Evolutionary conservation across 2,888 invertebrate species (phyloP), one percentile per base, ranked within the genome.

Genomic region (Eupithecia subumbrata): DNA sequence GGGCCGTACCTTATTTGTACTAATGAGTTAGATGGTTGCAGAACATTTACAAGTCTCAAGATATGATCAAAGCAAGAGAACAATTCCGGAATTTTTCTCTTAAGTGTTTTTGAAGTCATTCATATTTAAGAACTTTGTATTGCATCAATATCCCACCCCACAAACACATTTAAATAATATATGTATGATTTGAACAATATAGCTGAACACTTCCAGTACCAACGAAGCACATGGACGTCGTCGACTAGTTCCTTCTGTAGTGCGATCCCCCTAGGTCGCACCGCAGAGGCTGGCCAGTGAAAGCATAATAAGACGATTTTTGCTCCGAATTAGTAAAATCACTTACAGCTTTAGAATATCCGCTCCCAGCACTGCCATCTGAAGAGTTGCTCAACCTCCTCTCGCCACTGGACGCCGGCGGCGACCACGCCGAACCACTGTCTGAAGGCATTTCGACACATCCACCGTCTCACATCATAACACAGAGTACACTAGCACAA

Each of bases 331-430:
- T 22, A 25, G 12, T 56, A 56, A 56, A 56, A 56, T 60, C 25
- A 94, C 95, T 94, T 87, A 95, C 95, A 85, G 95, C 89, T 89
- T 94, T 94, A 81, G 95, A 94, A 82, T 95, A 94, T 72, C 95
- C 94, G 87, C 95, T 95, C 85, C 95, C 91, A 76, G 92, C 94
- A 86, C 93, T 93, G 83, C 95, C 94, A 91, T 95, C 95, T 77
- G 93, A 93, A 73, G 95, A 95, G 91, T 95, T 95, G 88, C 95
- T 95, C 83, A 95, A 88, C 80, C 95, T 91, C 88, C 94, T 89
- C 88, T 95, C 95, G 87, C 90, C 89, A 86, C 89, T 91, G 84
- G 94, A 93, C 87, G 94, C 93, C 81, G 94, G 94, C 87, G 94
- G 94, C 87, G 94, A 90, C 94, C 94, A 94, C 86, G 92, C 90